Conservation (phyloP, 2,113 vertebrate species). For the Pseudolaguvia tuberculata region DNA sequence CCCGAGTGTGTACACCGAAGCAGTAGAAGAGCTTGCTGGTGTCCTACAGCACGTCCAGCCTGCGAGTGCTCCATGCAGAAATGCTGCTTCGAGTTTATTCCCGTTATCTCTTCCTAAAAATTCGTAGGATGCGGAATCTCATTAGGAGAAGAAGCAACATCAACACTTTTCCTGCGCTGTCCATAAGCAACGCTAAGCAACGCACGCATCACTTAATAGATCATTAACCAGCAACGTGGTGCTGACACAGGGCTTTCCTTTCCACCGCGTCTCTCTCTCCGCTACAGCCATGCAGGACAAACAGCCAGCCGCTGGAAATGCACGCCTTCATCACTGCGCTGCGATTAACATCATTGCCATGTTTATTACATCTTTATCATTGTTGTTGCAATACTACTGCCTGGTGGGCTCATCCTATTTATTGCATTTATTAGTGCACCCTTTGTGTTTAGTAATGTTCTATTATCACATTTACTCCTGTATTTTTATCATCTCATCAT, state of each 20-base stretch:
- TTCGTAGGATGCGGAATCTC: slow-evolving; percentile 79
- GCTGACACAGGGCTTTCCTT: slow-evolving; percentile 73
- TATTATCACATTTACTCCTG: slow-evolving; percentile 25
- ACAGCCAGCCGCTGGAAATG: not conserved
- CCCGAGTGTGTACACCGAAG: not conserved
- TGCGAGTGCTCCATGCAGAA: slow-evolving; percentile 66
- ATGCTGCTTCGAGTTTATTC: slow-evolving; percentile 74
- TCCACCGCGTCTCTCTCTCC: slow-evolving; percentile 71
- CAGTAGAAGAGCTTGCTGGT: not conserved
- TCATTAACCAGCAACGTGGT: slow-evolving; percentile 84
- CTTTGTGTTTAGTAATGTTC: slow-evolving; percentile 57
- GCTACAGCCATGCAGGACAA: slow-evolving; percentile 22
- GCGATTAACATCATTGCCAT: not conserved
- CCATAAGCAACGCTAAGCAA: slow-evolving; percentile 76
- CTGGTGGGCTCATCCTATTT: not conserved
- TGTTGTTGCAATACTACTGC: not conserved
- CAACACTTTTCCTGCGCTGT: slow-evolving; percentile 80
- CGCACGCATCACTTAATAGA: slow-evolving; percentile 77
- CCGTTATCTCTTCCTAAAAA: slow-evolving; percentile 80
- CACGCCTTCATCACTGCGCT: not conserved
- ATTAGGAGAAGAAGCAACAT: slow-evolving; percentile 79
- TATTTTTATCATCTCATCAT: not conserved
- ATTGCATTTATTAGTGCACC: not conserved
- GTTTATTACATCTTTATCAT: slow-evolving; percentile 28
- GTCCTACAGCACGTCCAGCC: slow-evolving; percentile 21